Base-by-base conservation (phyloP, 1,140 invertebrate species). In the Drosophila kikkawai region DNA sequence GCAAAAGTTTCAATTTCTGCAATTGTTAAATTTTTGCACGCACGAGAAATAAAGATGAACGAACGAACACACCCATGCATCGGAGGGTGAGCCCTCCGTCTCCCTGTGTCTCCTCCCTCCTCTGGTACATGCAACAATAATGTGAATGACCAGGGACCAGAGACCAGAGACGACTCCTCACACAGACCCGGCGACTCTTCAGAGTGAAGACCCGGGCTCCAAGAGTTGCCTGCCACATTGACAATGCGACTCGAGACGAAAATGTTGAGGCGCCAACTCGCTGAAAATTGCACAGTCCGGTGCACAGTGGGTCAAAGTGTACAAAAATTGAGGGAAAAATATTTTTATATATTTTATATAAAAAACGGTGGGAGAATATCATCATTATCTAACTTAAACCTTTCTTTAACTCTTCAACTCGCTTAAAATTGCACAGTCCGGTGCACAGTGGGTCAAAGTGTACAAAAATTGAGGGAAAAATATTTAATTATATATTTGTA, bases 21-120 rank as follows among this genome's bases (percentile, higher is more conserved):
- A 88, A 86, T 86, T 86, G 84, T 88, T 88, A 83, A 85, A 85
- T 85, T 85, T 85, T 85, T 87, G 83, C 83, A 86, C 83, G 83
- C 83, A 86, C 82, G 79, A 87, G 79, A 85, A 76, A 82, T 87
- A 85, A 86, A 87, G 80, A 83, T 83, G 76, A 86, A 80, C 84
- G 76, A 86, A 80, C 84, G 66, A 70, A 82, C 69, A 67, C 67
- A 76, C 45, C 63, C 39, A 68, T 61, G 36, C 32, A 56, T 26
- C 13, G 19, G 44, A 22, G 37, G 42, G 48, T 29, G 5, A 29
- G 7, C 26, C 26, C 26, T 32, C 42, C 37, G 1, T 9, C 48
- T 41, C n/a, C 15, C 37, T 2, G 9, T 2, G 4, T 13, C 12
- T 29, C 19, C 12, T 29, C 9, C 22, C 15, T 7, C 26, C 39